These are phyloP conservation scores for Oryzias sinensis DNA, from an alignment of 2,797 vertebrate species.

Conservation along the genomic window DNA sequence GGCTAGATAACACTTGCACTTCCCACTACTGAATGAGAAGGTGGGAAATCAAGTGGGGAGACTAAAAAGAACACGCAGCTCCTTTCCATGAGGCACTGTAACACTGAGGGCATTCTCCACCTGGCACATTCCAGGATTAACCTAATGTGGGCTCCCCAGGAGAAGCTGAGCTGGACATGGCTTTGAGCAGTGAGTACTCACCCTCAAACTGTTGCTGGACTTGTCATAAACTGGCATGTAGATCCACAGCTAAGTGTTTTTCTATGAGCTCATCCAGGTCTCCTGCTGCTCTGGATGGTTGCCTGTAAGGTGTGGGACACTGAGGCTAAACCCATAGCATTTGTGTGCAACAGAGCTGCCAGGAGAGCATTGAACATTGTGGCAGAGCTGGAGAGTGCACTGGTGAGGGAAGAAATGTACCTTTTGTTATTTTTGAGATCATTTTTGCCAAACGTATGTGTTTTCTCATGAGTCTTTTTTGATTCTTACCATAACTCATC, in stretches of 20 bases:
- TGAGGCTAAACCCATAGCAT: constrained; percentile 63
- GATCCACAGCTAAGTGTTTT: constrained; percentile 6
- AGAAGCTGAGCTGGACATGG: constrained; percentile 63
- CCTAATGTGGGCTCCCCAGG: constrained; percentile 53
- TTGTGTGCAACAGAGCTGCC: constrained; percentile 68
- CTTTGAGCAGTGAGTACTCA: constrained; percentile 71
- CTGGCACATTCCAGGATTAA: constrained; percentile 59
- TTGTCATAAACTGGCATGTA: constrained; percentile 7
- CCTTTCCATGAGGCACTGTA: constrained; percentile 26
- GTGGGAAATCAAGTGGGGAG: constrained; percentile 62
- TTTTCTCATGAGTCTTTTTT: constrained; percentile 8
- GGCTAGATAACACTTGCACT: constrained; percentile 66
- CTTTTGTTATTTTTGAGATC: constrained; percentile 3
- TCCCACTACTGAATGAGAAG: constrained; percentile 62
- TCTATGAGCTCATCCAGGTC: constrained; percentile 52
- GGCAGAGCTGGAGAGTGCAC: constrained; percentile 52
- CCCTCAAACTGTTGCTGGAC: constrained; percentile 14
- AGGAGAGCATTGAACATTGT: constrained; percentile 69
- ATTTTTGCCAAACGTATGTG: constrained; percentile 1
- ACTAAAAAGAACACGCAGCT: constrained; percentile 57
- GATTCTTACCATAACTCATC: constrained; percentile 19
- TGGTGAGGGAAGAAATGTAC: constrained; percentile 56
- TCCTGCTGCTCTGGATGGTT: constrained; percentile 70
- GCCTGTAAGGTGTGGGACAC: constrained; percentile 61
- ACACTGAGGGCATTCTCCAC: constrained; percentile 42